Base-by-base conservation (phyloP, 2,797 vertebrate species). In the Oreortyx pictus region DNA sequence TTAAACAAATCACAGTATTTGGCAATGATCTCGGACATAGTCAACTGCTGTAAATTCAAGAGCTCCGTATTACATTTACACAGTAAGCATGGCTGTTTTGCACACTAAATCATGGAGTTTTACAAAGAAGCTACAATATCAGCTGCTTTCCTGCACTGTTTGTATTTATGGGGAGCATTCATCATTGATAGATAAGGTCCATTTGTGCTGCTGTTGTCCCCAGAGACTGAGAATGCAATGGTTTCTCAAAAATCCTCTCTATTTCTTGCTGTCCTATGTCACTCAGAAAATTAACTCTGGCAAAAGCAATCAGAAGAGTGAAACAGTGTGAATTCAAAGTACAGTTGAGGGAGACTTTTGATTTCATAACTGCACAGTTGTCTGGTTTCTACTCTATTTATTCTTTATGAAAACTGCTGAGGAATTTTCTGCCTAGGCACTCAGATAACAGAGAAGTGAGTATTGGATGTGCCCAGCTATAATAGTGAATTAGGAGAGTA, bases 51-150 rank as follows among this genome's bases (percentile, higher is more conserved):
- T 90, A 96, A 96, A 96, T 95, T 72, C 86, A 91, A 50, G 50
- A 90, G 47, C 62, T 82, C 31, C 57, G 37, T 33, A 65, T 43
- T 41, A 15, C 82, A 64, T 62, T 78, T 54, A 50, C 80, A 33
- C 72, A 54, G 68, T 52, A 57, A 88, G 50, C 1, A 11, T 71
- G 14, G 17, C 50, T 8, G 29, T 80, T 50, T 88, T 71, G n/a
- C 24, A 25, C 52, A 43, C 66, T 92, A 81, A 94, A 92, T 93
- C 74, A 87, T 8, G 17, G 71, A 57, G 44, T 52, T 91, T 88
- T 91, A 80, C 77, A 76, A 85, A 89, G 89, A 89, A 94, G 56
- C 59, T 95, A 91, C 92, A 84, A 2, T 77, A 92, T 94, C 96
- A 96, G 92, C 92, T 88, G 60, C 43, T 94, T 93, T 90, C 72